phyloP scores from a whole-genome alignment of 1,140 invertebrate species.

The Zaprionus camerounensis region DNA sequence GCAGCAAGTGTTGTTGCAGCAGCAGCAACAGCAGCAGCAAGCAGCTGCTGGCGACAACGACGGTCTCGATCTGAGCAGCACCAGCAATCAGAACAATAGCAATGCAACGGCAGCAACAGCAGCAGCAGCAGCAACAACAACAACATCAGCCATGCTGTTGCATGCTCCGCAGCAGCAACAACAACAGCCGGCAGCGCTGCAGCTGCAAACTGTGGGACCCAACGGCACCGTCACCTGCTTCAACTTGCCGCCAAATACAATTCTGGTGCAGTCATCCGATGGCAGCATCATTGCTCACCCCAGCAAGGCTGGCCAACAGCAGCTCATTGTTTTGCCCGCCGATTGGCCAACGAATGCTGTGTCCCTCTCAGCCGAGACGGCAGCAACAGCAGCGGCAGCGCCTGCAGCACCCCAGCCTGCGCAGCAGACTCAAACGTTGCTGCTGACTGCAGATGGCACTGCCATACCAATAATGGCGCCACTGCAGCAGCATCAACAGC shows the following conservation, averaged over 20 bases:
- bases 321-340: constrained; percentile 71
- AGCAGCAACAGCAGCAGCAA: neutral
- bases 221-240: constrained; percentile 80
- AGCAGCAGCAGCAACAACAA: constrained; percentile 12
- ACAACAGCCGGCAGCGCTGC: constrained; percentile 54
- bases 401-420: constrained; percentile 44
- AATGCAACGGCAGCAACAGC: constrained; percentile 30
- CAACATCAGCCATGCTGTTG: constrained; percentile 38
- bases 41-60: constrained; percentile 35
- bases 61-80: constrained; percentile 52
- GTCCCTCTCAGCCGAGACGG: constrained; percentile 33
- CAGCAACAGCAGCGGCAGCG: constrained; percentile 30
- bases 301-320: constrained; percentile 72
- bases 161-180: constrained; percentile 43
- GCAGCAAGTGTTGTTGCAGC: constrained; percentile 26
- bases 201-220: constrained; percentile 75
- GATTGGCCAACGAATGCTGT: constrained; percentile 47
- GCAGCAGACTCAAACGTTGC: constrained; percentile 64
- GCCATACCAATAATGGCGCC: constrained; percentile 71
- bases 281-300: constrained; percentile 77
- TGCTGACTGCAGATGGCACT: constrained; percentile 74
- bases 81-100: constrained; percentile 19
- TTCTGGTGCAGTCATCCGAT: constrained; percentile 73
- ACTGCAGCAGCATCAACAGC: constrained; percentile 23
- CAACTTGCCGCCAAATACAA: constrained; percentile 77